Percentiles rank a stretch among this genome's conserved stretches.
phyloP scores from a whole-genome alignment of 2,888 invertebrate genomes.

The Keiferia lycopersicella region DNA sequence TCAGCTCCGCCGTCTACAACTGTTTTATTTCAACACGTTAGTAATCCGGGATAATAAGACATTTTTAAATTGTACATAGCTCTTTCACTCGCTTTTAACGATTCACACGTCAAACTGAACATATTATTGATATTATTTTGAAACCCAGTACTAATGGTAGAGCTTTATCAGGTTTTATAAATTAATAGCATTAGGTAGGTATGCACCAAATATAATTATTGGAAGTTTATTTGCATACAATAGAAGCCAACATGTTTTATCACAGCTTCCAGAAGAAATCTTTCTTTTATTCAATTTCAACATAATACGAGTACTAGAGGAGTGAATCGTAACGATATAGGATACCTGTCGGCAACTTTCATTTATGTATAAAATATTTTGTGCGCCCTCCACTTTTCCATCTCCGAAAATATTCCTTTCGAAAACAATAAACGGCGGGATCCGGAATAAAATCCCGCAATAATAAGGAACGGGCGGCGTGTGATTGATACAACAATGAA shows the following conservation, averaged over 20 bases:
- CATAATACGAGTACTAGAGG: not conserved
- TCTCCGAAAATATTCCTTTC: constrained; percentile 46
- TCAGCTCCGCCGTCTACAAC: constrained; percentile 49
- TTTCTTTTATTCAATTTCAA: not conserved
- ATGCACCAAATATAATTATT: no score
- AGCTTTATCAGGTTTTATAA: not conserved
- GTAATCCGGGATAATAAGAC: constrained; percentile 69
- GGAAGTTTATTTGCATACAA: no score
- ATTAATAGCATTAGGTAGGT: no score
- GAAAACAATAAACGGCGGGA: constrained; percentile 64
- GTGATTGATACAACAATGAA: constrained; percentile 74
- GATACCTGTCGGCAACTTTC: constrained; percentile 24
- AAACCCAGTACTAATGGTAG: not conserved
- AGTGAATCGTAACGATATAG: not conserved
- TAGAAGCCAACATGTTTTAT: no score
- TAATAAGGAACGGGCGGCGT: constrained; percentile 62
- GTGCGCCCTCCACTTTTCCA: constrained; percentile 4
- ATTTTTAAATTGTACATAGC: constrained; percentile 44
- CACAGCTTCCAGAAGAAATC: not conserved
- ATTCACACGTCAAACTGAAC: not conserved
- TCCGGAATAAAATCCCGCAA: constrained; percentile 61
- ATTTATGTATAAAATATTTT: constrained; percentile 19
- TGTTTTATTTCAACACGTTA: constrained; percentile 62
- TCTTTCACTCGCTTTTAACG: not conserved
- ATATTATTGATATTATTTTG: not conserved